phyloP scores from a whole-genome alignment of 2,888 invertebrate genomes.

The Heliconius ismenius region DNA sequence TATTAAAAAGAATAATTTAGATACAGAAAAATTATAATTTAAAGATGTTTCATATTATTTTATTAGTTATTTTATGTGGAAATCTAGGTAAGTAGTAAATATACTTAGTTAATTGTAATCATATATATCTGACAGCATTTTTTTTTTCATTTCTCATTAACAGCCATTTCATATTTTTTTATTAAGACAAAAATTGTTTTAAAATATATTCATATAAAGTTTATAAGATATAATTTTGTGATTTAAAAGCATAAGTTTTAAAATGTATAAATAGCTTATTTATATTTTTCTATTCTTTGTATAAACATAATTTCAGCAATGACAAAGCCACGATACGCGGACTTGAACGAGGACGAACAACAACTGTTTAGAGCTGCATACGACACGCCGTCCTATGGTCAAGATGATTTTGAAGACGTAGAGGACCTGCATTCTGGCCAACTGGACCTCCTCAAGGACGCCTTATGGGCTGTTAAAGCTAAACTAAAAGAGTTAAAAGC shows the following conservation, averaged over 20 bases:
- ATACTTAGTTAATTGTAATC: not conserved
- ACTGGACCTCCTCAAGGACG: constrained; percentile 70
- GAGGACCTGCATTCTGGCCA: constrained; percentile 59
- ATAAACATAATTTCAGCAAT: constrained; percentile 48
- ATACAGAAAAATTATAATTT: not conserved
- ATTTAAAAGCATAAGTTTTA: not conserved
- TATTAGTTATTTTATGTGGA: constrained; percentile 7
- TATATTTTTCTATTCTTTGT: not conserved
- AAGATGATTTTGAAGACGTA: constrained; percentile 60
- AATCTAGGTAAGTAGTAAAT: constrained; percentile 16
- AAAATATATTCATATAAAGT: too few relatives aligned
- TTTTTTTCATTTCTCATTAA: not conserved
- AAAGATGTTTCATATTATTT: constrained; percentile 7
- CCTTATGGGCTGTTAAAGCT: constrained; percentile 70
- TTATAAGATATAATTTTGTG: too few relatives aligned
- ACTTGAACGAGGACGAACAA: constrained; percentile 70
- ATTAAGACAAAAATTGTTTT: too few relatives aligned
- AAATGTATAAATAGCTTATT: not conserved
- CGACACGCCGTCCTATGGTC: constrained; percentile 66
- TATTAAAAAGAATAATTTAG: not conserved
- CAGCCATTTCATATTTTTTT: not conserved
- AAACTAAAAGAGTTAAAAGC: constrained; percentile 70
- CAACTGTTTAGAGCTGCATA: constrained; percentile 69
- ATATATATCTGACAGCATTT: not conserved
- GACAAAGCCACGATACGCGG: constrained; percentile 60